These are phyloP conservation scores for Helostoma temminkii DNA, from an alignment of 2,797 vertebrate genomes.

Conservation along the genomic window DNA sequence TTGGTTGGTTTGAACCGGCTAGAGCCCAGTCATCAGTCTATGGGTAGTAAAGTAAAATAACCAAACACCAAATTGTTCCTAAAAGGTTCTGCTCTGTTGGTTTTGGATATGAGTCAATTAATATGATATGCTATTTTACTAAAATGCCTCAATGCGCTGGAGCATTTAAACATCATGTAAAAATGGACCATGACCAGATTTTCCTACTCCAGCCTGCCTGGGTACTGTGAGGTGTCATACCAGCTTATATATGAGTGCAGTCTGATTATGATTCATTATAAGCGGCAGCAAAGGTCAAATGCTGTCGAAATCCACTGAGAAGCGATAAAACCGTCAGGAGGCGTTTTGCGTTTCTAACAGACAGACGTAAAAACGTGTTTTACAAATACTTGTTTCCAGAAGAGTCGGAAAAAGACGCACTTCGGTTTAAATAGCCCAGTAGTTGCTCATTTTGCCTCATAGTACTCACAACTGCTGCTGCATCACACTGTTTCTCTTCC, in stretches of 20 bases:
- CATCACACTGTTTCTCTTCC: too few species aligned
- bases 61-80: neutral
- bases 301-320: neutral
- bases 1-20: conserved; percentile 1
- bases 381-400: neutral
- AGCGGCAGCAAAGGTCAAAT: conserved; percentile 43
- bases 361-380: neutral
- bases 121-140: neutral
- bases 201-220: neutral
- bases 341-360: neutral
- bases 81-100: neutral
- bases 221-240: conserved; percentile 21
- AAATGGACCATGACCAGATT: neutral
- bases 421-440: too few species aligned
- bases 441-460: too few species aligned
- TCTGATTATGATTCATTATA: neutral
- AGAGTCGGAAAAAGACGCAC: neutral
- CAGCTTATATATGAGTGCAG: neutral
- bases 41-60: neutral
- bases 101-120: neutral
- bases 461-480: too few species aligned
- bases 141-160: neutral
- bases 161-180: neutral
- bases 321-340: too few species aligned
- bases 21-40: neutral